These are phyloP conservation scores for Molossus alvarezi DNA, from an alignment of 2,797 vertebrate species.

Conservation along the genomic window DNA sequence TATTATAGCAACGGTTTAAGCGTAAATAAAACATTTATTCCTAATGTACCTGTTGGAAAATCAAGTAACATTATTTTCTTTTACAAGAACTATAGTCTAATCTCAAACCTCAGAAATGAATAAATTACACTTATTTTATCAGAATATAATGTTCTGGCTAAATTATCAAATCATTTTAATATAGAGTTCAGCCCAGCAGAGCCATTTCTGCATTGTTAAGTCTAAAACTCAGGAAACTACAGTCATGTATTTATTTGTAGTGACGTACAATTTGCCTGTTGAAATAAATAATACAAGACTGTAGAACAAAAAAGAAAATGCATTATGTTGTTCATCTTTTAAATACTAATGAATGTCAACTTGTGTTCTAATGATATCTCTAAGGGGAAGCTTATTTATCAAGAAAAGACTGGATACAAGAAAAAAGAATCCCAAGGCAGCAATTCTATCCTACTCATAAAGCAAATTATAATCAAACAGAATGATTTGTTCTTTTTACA, in stretches of 20 bases:
- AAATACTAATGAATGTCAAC: slow-evolving; percentile 78
- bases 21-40: background rate
- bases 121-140: slow-evolving; percentile 61
- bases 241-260: slow-evolving; percentile 66
- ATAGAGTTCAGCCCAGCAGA: slow-evolving; percentile 10
- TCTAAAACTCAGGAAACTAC: background rate
- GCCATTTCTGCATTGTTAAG: slow-evolving; percentile 70
- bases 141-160: slow-evolving; percentile 8
- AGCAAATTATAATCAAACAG: slow-evolving; percentile 78
- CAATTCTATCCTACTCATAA: slow-evolving; percentile 72
- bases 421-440: slow-evolving; percentile 65
- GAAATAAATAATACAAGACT: slow-evolving; percentile 76
- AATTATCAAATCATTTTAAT: slow-evolving; percentile 58
- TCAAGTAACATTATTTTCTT: background rate
- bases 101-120: background rate
- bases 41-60: background rate
- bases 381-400: slow-evolving; percentile 60
- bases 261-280: slow-evolving; percentile 63
- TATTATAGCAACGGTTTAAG: background rate
- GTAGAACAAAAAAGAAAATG: slow-evolving; percentile 78
- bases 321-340: slow-evolving; percentile 78
- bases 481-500: slow-evolving; percentile 69
- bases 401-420: slow-evolving; percentile 17
- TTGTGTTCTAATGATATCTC: slow-evolving; percentile 78
- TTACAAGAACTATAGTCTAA: background rate